Evolutionary conservation across 2,888 invertebrate genomes (phyloP).

Genomic region (Clanis bilineata): DNA sequence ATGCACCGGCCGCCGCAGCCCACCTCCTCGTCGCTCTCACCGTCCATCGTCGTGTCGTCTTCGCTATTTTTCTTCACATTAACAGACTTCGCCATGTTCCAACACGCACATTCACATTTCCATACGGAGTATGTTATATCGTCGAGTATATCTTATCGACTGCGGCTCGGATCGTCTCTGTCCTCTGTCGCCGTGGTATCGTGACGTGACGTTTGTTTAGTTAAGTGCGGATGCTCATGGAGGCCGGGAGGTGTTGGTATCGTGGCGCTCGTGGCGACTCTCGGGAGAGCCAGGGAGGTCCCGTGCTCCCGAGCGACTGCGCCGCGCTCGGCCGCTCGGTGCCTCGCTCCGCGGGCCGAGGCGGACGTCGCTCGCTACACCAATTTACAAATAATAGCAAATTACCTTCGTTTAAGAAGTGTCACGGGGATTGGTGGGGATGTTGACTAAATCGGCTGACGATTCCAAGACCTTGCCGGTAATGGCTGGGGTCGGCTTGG

Average conservation of each 20-base stretch:
- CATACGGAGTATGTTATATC: constrained; percentile 57
- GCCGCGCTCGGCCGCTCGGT: constrained; percentile 53
- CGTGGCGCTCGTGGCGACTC: too few species aligned
- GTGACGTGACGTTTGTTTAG: constrained; percentile 66
- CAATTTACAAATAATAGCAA: constrained; percentile 82
- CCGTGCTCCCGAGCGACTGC: constrained; percentile 73
- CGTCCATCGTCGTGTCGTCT: constrained; percentile 73
- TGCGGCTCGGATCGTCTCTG: constrained; percentile 58
- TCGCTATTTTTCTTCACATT: constrained; percentile 72
- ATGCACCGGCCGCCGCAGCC: constrained; percentile 71
- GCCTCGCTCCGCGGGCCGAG: too few species aligned
- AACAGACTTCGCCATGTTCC: constrained; percentile 63
- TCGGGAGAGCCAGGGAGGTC: constrained; percentile 63
- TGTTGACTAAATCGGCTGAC: constrained; percentile 77
- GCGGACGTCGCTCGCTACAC: constrained; percentile 71
- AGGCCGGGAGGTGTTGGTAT: too few species aligned
- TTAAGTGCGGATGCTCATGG: constrained; percentile 48
- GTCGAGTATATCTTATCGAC: constrained; percentile 74
- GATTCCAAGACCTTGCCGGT: constrained; percentile 77
- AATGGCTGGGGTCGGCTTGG: constrained; percentile 66
- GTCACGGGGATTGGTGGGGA: constrained; percentile 79
- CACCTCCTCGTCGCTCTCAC: constrained; percentile 60
- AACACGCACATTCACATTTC: constrained; percentile 55
- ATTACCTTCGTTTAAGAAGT: constrained; percentile 82
- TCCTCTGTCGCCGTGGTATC: constrained; percentile 43